Evolutionary conservation across 2,888 invertebrate genomes (phyloP), one percentile per base, ranked within the genome.

Genomic region (Trissolcus japonicus): DNA sequence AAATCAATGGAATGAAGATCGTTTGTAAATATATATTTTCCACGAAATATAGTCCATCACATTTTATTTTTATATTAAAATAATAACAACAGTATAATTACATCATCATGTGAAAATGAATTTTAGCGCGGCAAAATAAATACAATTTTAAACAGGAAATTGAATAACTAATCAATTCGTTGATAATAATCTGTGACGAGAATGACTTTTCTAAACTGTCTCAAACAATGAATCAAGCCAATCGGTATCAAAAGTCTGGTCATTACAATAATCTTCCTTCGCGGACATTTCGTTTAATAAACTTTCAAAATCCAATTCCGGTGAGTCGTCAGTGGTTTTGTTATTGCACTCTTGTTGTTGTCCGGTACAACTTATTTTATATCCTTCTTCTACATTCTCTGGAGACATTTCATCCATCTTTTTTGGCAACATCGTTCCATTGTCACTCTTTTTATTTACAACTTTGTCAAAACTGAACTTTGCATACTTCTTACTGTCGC

Each of bases 391-490:
- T 1, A 11, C 6, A 14, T 16, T 14, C 1, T 46, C 6, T 46
- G 14, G 11, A 1, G 3, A 14, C 4, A 11, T 35, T n/a, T 6
- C 46, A 46, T 46, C n/a, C 7, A 16, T 16, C 14, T 46, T 4
- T 46, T 46, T 46, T 16, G 14, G n/a, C n/a, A 19, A 17, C 29
- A 35, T 61, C 25, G 17, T 14, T 13, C 19, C 25, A n/a, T 40
- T 43, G 3, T 46, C 2, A 7, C 7, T 25, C 25, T 50, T 50
- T 21, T 40, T 9, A 19, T 35, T 6, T 14, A 61, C 17, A 9
- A 51, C 25, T 17, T 61, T 61, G 4, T 61, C 61, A n/a, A 61
- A 61, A 61, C 51, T 61, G 51, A 61, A 61, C 19, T 61, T 61
- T 16, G 51, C 61, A 61, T 51, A 61, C 4, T 14, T 43, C 19